Evolutionary conservation across 1,140 invertebrate genomes (phyloP).

Genomic region (Mizuhopecten yessoensis): DNA sequence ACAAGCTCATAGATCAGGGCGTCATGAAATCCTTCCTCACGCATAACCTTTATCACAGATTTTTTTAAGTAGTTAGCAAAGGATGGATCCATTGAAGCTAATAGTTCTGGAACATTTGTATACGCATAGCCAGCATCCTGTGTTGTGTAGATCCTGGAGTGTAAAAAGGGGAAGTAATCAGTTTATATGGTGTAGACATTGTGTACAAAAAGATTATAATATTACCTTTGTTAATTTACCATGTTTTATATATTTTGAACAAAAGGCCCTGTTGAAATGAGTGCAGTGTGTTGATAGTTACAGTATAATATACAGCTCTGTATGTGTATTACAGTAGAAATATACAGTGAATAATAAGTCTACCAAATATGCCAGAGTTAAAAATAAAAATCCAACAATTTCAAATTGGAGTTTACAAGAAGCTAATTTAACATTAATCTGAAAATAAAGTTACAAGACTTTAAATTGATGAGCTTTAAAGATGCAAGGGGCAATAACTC

Average conservation of each 20-base stretch:
- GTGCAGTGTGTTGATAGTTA: no score
- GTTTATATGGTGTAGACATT: neutral
- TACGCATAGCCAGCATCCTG: slow-evolving; percentile 85
- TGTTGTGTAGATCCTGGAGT: slow-evolving; percentile 86
- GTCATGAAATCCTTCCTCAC: slow-evolving; percentile 82
- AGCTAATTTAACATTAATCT: no score
- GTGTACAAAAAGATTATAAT: neutral
- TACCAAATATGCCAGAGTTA: no score
- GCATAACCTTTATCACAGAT: slow-evolving; percentile 83
- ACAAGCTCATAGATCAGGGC: slow-evolving; percentile 86
- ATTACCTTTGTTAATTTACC: no score
- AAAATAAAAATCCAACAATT: no score
- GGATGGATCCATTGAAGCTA: slow-evolving; percentile 85
- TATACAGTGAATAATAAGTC: no score
- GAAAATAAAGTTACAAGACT: no score
- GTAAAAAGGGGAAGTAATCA: slow-evolving; percentile 39
- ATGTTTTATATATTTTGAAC: neutral
- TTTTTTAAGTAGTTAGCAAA: slow-evolving; percentile 84
- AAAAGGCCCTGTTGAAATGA: neutral
- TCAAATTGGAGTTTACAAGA: no score
- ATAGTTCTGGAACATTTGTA: slow-evolving; percentile 84
- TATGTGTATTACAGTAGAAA: no score
- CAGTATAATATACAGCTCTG: no score
- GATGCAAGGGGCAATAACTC: no score
- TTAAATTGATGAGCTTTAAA: no score